These are phyloP conservation scores for Crocidura indochinensis DNA, from an alignment of 2,797 vertebrate species.

Conservation along the genomic window DNA sequence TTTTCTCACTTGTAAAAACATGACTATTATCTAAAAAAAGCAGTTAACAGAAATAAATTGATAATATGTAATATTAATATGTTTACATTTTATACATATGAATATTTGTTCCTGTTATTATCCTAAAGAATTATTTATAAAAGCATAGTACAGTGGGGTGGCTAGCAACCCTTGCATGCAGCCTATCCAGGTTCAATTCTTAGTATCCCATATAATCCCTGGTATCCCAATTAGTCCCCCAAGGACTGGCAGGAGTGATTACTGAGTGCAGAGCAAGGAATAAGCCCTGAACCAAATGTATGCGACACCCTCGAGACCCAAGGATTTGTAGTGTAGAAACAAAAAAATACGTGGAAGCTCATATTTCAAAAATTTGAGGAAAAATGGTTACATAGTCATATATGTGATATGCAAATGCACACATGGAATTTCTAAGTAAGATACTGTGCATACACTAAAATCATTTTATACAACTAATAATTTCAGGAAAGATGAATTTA, in stretches of 20 bases:
- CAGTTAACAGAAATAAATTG: conserved; percentile 11
- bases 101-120: not conserved
- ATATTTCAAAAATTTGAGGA: not conserved
- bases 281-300: too few species aligned
- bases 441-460: conserved; percentile 11
- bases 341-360: not conserved
- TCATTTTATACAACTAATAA: not conserved
- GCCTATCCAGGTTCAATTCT: too few species aligned
- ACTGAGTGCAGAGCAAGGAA: too few species aligned
- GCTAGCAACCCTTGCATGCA: too few species aligned
- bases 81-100: not conserved
- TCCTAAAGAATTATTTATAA: conserved; percentile 25
- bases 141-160: too few species aligned
- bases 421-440: conserved; percentile 16
- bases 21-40: not conserved
- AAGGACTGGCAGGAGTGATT: too few species aligned
- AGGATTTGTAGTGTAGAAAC: not conserved
- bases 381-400: conserved; percentile 18
- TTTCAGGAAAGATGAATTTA: too few species aligned
- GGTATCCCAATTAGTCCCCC: too few species aligned
- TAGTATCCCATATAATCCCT: too few species aligned
- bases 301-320: too few species aligned
- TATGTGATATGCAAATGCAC: not conserved
- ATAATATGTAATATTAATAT: not conserved
- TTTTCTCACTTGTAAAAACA: not conserved